A percentile compares a stretch with the other conserved stretches of the same genome.
Conservation (phyloP, 2,797 vertebrate genomes). For the Thaleichthys pacificus region DNA sequence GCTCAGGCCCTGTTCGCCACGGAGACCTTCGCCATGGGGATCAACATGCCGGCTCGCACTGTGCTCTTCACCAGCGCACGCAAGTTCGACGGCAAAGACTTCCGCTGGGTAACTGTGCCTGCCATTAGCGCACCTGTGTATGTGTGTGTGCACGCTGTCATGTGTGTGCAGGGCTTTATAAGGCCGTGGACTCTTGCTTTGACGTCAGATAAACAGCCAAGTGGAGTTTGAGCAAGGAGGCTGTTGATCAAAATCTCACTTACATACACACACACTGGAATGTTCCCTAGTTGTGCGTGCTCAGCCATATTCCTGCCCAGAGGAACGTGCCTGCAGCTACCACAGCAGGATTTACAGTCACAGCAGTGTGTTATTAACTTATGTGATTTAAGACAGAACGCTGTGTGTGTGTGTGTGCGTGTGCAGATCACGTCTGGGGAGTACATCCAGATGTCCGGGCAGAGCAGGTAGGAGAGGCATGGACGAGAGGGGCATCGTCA, state of each 20-base stretch:
- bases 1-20: slow-evolving; percentile 94
- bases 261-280: too few relatives aligned
- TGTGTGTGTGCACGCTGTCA: slow-evolving; percentile 6
- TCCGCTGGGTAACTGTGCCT: slow-evolving; percentile 87
- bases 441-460: slow-evolving; percentile 99
- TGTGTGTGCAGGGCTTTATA: slow-evolving; percentile 45
- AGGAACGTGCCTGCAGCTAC: too few relatives aligned
- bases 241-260: slow-evolving; percentile 33
- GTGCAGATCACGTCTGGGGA: slow-evolving; percentile 93
- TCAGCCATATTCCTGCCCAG: too few relatives aligned
- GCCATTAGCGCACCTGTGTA: not conserved
- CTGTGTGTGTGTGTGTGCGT: too few relatives aligned
- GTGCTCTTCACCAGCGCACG: slow-evolving; percentile 96
- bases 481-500: slow-evolving; percentile 98
- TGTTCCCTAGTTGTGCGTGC: not conserved
- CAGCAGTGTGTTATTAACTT: too few relatives aligned
- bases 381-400: too few relatives aligned
- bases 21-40: slow-evolving; percentile 98
- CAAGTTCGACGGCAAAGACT: slow-evolving; percentile 96
- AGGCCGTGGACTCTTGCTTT: slow-evolving; percentile 33
- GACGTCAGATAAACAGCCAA: slow-evolving; percentile 68
- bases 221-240: slow-evolving; percentile 66
- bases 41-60: slow-evolving; percentile 98
- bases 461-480: slow-evolving; percentile 96
- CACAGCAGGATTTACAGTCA: too few relatives aligned